Evolutionary conservation across 2,113 vertebrate species (phyloP).

Genomic region (Microcebus jonahi): DNA sequence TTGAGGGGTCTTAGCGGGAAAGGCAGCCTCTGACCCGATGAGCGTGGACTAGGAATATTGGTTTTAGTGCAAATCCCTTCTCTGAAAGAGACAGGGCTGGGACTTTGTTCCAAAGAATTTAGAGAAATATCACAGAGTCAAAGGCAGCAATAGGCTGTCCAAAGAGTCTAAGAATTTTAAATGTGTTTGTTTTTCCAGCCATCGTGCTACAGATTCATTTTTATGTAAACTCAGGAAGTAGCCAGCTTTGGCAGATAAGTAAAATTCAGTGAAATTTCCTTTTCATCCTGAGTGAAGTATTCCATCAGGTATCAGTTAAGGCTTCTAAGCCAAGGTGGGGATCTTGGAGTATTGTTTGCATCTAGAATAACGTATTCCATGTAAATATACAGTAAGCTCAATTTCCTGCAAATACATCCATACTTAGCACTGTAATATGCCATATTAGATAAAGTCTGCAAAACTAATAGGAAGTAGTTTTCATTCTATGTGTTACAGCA

Average conservation of each 20-base stretch:
- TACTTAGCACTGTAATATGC: not conserved
- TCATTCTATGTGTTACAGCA: not conserved
- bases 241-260: not conserved
- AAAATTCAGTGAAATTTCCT: slow-evolving; percentile 5
- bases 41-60: not conserved
- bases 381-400: not conserved
- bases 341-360: not conserved
- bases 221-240: slow-evolving; percentile 19
- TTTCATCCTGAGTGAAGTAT: not conserved
- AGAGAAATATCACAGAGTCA: slow-evolving; percentile 59
- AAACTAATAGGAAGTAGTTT: not conserved
- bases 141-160: slow-evolving; percentile 6
- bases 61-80: slow-evolving; percentile 60
- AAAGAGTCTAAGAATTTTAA: slow-evolving; percentile 52
- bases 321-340: not conserved
- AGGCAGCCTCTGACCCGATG: not conserved
- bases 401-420: not conserved
- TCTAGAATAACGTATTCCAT: slow-evolving; percentile 35
- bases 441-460: not conserved
- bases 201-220: not conserved
- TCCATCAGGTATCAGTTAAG: not conserved
- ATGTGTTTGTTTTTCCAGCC: slow-evolving; percentile 46
- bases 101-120: slow-evolving; percentile 59
- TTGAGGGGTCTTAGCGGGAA: slow-evolving; percentile 34
- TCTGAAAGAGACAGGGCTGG: slow-evolving; percentile 15